Evolutionary conservation across 2,888 invertebrate genomes (phyloP).

Genomic region (Oscheius onirici): DNA sequence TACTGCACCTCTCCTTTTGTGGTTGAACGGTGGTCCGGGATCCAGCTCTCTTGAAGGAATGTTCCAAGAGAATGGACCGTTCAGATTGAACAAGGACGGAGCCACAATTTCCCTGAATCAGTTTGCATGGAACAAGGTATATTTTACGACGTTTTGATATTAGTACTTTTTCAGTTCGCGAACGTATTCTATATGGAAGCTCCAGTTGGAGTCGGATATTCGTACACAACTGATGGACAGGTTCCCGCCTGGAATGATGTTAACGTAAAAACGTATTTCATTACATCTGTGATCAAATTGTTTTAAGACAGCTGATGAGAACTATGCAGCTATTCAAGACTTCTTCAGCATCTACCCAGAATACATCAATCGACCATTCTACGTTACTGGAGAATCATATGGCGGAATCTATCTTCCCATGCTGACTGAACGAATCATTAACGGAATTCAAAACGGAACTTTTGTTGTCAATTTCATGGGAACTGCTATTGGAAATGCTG

Average conservation of each 20-base stretch:
- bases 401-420: conserved; percentile 56
- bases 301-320: conserved; percentile 70
- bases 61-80: conserved; percentile 74
- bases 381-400: conserved; percentile 57
- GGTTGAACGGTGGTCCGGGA: conserved; percentile 72
- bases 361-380: conserved; percentile 42
- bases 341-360: conserved; percentile 67
- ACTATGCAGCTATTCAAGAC: conserved; percentile 73
- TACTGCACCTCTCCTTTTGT: conserved; percentile 50
- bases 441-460: conserved; percentile 41
- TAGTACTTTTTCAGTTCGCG: conserved; percentile 71
- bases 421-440: conserved; percentile 38
- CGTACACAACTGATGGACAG: conserved; percentile 73
- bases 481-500: conserved; percentile 59
- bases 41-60: conserved; percentile 73
- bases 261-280: conserved; percentile 30
- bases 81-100: conserved; percentile 56
- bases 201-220: conserved; percentile 76
- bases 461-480: conserved; percentile 53
- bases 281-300: background rate
- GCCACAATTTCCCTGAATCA: conserved; percentile 55
- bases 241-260: conserved; percentile 69
- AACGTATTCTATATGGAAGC: conserved; percentile 75
- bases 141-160: background rate
- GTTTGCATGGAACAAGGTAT: conserved; percentile 65